These are phyloP conservation scores for Plectropomus leopardus DNA, from an alignment of 2,113 vertebrate genomes.

Conservation along the genomic window DNA sequence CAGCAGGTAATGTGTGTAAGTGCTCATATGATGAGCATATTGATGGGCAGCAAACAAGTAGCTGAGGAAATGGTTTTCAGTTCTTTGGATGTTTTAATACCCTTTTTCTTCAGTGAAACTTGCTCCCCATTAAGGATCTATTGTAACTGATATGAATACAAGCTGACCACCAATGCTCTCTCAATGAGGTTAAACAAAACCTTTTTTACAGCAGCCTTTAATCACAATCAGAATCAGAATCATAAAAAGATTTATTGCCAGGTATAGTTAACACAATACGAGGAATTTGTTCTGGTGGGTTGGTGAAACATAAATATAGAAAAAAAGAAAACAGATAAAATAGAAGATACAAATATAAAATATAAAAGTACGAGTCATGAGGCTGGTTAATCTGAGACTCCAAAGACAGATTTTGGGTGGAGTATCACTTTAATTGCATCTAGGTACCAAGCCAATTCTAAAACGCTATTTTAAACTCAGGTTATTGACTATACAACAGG, in stretches of 20 bases:
- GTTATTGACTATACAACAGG: slow-evolving; percentile 19
- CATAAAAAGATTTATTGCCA: no score
- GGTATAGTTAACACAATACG: no score
- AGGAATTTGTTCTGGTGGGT: no score
- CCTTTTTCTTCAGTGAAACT: neutral
- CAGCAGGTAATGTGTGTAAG: neutral
- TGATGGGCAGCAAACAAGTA: neutral
- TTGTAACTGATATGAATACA: slow-evolving; percentile 13
- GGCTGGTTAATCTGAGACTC: slow-evolving; percentile 1
- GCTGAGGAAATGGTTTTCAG: neutral
- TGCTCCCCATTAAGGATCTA: neutral
- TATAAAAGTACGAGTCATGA: no score
- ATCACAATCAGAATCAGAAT: no score
- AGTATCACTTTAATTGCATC: slow-evolving; percentile 45
- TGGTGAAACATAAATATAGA: no score
- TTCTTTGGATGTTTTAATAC: slow-evolving; percentile 8
- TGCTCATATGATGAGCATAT: neutral
- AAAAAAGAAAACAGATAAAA: no score
- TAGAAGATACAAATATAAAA: no score
- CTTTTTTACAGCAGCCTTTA: no score
- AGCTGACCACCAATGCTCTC: neutral
- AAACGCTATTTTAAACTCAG: slow-evolving; percentile 38
- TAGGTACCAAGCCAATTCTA: slow-evolving; percentile 4
- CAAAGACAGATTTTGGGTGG: slow-evolving; percentile 31
- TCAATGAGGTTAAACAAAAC: slow-evolving; percentile 10